Evolutionary conservation across 2,888 invertebrate species (phyloP), one percentile per base, ranked within the genome.

Genomic region (Melinaea marsaeus): DNA sequence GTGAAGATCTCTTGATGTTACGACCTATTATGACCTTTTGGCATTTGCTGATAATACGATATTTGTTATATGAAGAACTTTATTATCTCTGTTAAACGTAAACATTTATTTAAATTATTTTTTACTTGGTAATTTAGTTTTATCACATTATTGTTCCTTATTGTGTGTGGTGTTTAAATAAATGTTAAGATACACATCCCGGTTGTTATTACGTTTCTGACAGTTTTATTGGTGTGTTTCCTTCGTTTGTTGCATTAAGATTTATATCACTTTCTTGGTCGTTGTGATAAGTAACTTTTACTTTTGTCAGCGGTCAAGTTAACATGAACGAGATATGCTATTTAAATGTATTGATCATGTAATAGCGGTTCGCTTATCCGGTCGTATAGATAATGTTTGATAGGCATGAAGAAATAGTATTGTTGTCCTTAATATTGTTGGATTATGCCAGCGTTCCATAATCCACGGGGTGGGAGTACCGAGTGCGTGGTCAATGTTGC

Each of bases 191-290:
- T 68, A 64, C 62, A 63, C 67, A 65, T 72, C 68, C 69, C 74
- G 69, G 64, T 71, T 60, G 60, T 71, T 70, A 69, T 73, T 68
- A 67, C 60, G 55, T 11, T 67, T 67, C 65, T 72, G 72, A 75
- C 69, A 74, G 69, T 74, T 76, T 77, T 75, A 78, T 76, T 77
- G 58, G 76, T 75, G 69, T 76, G 63, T 67, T 65, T 74, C 64
- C 67, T 75, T 71, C 63, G 59, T 76, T 80, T 80, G 76, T 79
- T 81, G 57, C 78, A 80, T 81, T 81, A 81, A 81, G 78, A 75
- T 76, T 77, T 70, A 75, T 71, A 64, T 61, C 65, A 68, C 72
- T 76, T 76, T 77, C 73, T 64, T 77, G 65, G 62, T 60, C 55
- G 55, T 60, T 54, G 54, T 51, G 59, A 59, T 56, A 58, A 75